Evolutionary conservation across 1,140 invertebrate species (phyloP), one percentile per base, ranked within the genome.

Genomic region (Musca vetustissima): DNA sequence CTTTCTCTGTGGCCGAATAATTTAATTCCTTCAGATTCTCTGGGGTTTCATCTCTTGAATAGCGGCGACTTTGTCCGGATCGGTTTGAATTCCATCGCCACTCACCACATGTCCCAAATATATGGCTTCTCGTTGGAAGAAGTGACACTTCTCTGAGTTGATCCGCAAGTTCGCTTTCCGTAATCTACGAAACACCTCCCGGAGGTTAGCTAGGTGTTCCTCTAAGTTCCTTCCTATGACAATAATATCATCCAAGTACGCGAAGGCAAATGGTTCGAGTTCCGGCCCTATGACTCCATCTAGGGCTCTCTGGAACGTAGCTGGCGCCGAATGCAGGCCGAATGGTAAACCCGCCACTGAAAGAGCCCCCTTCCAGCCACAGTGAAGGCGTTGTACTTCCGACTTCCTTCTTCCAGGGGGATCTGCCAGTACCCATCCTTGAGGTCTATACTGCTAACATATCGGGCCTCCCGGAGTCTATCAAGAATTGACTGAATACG

Each of bases 1-100:
- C 86, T 69, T 84, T 83, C 76, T 85, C 83, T 9, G 77, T 83
- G 7, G 76, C 80, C 1, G 70, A 74, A 67, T 83, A 86, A 71
- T 83, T 83, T 8, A 72, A 43, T 48, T 72, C 71, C 7, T 47
- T 47, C 6, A 67, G 13, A 1, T 15, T 59, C 1, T 15, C 32
- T 19, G 66, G 67, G 67, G 36, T 22, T 69, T 21, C n/a, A 67
- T 53, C 15, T 52, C 47, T 32, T 9, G 64, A 8, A 72, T 43
- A 2, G 68, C 71, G 0, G 65, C 28, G 4, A 68, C 19, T 28
- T 64, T 68, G 0, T 70, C 71, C 7, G 69, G 69, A n/a, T 70
- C 71, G 4, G 71, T 72, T 4, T 50, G 65, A 52, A 67, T 64
- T 43, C 69, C 66, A 4, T 67, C 2, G 19, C 61, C 48, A 11